Evolutionary conservation across 2,888 invertebrate species (phyloP).

Genomic region (Parnassius orleans): DNA sequence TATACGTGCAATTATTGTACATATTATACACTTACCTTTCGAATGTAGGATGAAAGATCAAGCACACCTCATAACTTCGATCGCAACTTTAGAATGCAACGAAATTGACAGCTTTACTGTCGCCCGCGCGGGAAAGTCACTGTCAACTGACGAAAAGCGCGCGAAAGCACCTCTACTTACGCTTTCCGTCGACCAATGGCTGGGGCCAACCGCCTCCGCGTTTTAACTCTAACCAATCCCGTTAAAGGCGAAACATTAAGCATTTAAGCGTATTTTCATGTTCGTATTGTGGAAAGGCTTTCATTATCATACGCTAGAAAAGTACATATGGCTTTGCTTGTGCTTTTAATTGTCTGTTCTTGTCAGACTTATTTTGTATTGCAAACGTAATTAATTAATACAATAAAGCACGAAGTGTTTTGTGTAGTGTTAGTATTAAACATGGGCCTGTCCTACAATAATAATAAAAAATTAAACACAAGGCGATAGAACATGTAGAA

Average conservation of each 20-base stretch:
- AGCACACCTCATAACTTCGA: constrained; percentile 57
- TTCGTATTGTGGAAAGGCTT: constrained; percentile 37
- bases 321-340: constrained; percentile 6
- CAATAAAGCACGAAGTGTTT: no score
- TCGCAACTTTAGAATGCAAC: constrained; percentile 28
- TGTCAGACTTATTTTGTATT: no score
- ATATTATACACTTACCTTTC: constrained; percentile 41
- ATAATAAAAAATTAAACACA: no score
- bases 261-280: constrained; percentile 75
- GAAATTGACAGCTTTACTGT: constrained; percentile 35
- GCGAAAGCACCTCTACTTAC: constrained; percentile 74
- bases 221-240: constrained; percentile 52
- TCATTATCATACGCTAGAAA: constrained; percentile 20
- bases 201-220: constrained; percentile 59
- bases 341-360: constrained; percentile 4
- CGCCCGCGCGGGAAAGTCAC: constrained; percentile 57
- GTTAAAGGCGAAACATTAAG: constrained; percentile 64
- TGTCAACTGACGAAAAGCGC: constrained; percentile 69
- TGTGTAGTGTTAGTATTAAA: no score
- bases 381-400: no score
- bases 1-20: constrained; percentile 7
- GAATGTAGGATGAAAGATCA: constrained; percentile 33
- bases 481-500: no score
- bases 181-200: constrained; percentile 55
- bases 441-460: no score